Base-by-base conservation (phyloP, 1,140 invertebrate genomes). In the Heliconius melpomene region DNA sequence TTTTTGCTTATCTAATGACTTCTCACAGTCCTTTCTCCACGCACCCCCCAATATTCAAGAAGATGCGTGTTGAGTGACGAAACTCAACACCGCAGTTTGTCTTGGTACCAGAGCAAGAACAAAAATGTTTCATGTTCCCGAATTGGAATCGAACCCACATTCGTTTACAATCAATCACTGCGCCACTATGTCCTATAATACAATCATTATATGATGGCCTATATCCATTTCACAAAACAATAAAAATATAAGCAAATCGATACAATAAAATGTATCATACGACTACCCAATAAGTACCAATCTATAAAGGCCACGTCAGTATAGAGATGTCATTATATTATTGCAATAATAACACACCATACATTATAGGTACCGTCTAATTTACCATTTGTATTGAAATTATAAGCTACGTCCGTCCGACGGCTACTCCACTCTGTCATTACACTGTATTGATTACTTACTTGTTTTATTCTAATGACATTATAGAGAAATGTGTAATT, bases 381-480 rank as follows among this genome's bases (percentile, higher is more conserved):
- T 66, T 66, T 29, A 29, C 60, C 60, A 66, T 66, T 66, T 66
- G 11, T 66, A 66, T 66, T 29, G 29, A 66, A 66, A 66, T 66
- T 29, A 66, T 29, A 66, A 11, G 11, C 23, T 66, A 66, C 60
- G 26, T 13, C 60, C 23, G 60, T 3, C 11, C 60, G 60, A 29
- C 11, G 0, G 26, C 3, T 26, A 11, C 26, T 29, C 11, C 60
- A 11, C 26, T 16, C 60, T 66, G 60, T 66, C 26, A 66, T 66
- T 66, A 66, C 23, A 7, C 3, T 16, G 26, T 66, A 66, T 66
- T 66, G 60, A 66, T 29, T 66, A 26, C 60, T 66, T 29, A 29
- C 60, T 66, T 66, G 26, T 66, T 66, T 66, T 66, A 29, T 66
- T 66, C 60, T 66, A 66, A 66, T 66, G 60, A 66, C 60, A 66